phyloP scores from a whole-genome alignment of 1,140 invertebrate genomes.

The Macrotrachela quadricornifera region DNA sequence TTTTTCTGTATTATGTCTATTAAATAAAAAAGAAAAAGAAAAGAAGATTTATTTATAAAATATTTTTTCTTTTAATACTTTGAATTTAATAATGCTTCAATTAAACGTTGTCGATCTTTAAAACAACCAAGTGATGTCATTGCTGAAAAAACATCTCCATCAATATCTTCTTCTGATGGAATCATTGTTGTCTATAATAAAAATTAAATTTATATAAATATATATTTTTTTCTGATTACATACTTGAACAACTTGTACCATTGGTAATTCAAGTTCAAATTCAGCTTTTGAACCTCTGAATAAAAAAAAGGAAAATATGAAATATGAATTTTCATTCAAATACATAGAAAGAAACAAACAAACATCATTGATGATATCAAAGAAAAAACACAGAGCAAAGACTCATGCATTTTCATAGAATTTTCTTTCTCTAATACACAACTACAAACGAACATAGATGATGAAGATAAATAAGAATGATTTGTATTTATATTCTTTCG shows the following conservation, averaged over 20 bases:
- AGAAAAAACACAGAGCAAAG: too few species aligned
- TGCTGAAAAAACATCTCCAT: constrained; percentile 84
- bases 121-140: constrained; percentile 96
- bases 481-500: too few species aligned
- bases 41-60: too few species aligned
- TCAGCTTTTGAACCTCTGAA: constrained; percentile 63
- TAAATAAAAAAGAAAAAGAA: constrained; percentile 21
- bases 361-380: too few species aligned
- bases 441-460: too few species aligned
- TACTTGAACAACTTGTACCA: constrained; percentile 92
- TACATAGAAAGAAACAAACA: not conserved
- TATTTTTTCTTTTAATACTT: constrained; percentile 39
- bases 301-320: too few species aligned
- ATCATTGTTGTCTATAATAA: constrained; percentile 61
- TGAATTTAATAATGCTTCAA: constrained; percentile 70
- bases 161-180: constrained; percentile 74
- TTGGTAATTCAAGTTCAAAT: constrained; percentile 79
- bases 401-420: too few species aligned
- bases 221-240: not conserved
- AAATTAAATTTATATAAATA: not conserved
- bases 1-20: constrained; percentile 95
- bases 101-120: constrained; percentile 85
- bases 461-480: too few species aligned
- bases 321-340: too few species aligned
- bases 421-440: too few species aligned